Evolutionary conservation across 2,888 invertebrate species (phyloP).

Genomic region (Nebria brevicollis): DNA sequence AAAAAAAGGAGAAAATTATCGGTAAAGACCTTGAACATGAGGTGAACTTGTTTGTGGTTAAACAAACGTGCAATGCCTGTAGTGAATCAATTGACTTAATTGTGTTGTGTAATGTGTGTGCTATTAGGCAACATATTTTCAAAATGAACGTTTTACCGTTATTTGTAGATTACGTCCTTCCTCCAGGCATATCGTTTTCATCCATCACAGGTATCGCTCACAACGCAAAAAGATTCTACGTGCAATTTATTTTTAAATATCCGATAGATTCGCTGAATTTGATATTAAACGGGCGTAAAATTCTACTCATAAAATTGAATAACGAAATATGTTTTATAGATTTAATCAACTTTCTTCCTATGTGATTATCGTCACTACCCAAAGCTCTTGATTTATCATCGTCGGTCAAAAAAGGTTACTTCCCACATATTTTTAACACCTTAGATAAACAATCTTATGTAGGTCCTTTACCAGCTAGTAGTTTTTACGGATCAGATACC

Average conservation of each 20-base stretch:
- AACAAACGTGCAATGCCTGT: too few species aligned
- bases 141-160: neutral
- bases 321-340: slow-evolving; percentile 48
- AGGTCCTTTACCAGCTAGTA: slow-evolving; percentile 48
- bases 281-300: slow-evolving; percentile 37
- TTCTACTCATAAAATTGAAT: slow-evolving; percentile 44
- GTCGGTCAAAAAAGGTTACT: slow-evolving; percentile 50
- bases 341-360: slow-evolving; percentile 55
- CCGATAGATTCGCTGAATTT: slow-evolving; percentile 15
- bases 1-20: slow-evolving; percentile 43
- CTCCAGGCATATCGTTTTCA: neutral
- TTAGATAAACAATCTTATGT: slow-evolving; percentile 51
- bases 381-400: slow-evolving; percentile 46
- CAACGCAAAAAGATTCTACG: neutral
- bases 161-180: neutral
- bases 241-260: slow-evolving; percentile 40
- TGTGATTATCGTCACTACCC: too few species aligned
- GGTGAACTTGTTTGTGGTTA: slow-evolving; percentile 49
- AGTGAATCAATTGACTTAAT: too few species aligned
- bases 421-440: slow-evolving; percentile 53
- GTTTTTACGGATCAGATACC: slow-evolving; percentile 50
- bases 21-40: slow-evolving; percentile 41
- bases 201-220: neutral
- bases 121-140: slow-evolving; percentile 2
- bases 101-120: slow-evolving; percentile 14